Evolutionary conservation across 2,797 vertebrate genomes (phyloP), one percentile per base, ranked within the genome.

Genomic region (Limnodromus scolopaceus): DNA sequence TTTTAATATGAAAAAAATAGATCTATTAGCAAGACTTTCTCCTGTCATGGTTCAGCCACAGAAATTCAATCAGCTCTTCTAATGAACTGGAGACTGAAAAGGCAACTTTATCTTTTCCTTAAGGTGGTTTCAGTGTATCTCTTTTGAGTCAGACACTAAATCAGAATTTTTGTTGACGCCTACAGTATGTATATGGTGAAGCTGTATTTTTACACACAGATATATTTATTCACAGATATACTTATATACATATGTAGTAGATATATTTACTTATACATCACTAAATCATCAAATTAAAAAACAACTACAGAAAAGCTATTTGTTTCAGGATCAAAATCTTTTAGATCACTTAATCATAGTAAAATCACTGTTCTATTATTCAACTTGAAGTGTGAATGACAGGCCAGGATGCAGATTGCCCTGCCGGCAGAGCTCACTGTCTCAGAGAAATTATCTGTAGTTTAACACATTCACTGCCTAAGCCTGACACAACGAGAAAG

Each of bases 1-100:
- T 77, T 77, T 74, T 18, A 54, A 43, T 15, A 77, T 6, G 5
- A 22, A 74, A 72, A 83, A 48, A 39, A 22, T 2, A 13, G 3
- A 57, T 34, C 46, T 41, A 36, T 58, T 63, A 92, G 23, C 18
- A 84, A 69, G 55, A 51, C 5, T 24, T 80, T 48, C 30, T 89
- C n/a, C 30, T 55, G 13, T 72, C 41, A 74, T 2, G 0, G 13
- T 39, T 20, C 23, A 66, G 0, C 2, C 22, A 65, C 39, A 74
- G 16, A 41, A 84, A 82, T 36, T 61, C n/a, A 74, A 60, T 55
- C 10, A 86, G 0, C 18, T 71, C 20, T 87, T 87, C 79, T 87
- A 86, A 80, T 36, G 39, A 85, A 74, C 9, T 0, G 0, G 41
- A 53, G 92, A 63, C 71, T 48, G 13, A 48, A 89, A 89, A 76